These are phyloP conservation scores for Rugalucina vietnamica DNA, from an alignment of 2,888 invertebrate species.

Conservation along the genomic window DNA sequence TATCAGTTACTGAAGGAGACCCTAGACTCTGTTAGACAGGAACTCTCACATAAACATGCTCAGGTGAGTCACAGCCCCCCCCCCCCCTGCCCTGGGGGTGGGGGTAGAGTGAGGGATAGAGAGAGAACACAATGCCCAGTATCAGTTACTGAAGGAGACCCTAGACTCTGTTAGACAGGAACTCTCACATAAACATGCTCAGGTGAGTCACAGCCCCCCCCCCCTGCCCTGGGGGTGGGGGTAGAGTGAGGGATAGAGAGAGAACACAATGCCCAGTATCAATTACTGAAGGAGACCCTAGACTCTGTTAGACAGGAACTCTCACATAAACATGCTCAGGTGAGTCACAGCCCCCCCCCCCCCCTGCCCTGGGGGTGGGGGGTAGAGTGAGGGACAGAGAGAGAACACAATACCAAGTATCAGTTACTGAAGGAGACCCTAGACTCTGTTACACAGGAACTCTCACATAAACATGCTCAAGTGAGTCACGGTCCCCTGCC, in stretches of 20 bases:
- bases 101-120: slow-evolving; percentile 72
- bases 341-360: slow-evolving; percentile 40
- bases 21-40: slow-evolving; percentile 70
- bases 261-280: slow-evolving; percentile 75
- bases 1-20: slow-evolving; percentile 74
- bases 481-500: slow-evolving; percentile 41
- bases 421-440: slow-evolving; percentile 76
- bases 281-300: slow-evolving; percentile 75
- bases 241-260: slow-evolving; percentile 68
- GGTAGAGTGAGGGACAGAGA: slow-evolving; percentile 67
- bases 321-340: slow-evolving; percentile 71
- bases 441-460: slow-evolving; percentile 69
- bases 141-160: slow-evolving; percentile 75
- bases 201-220: slow-evolving; percentile 61
- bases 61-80: slow-evolving; percentile 61
- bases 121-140: slow-evolving; percentile 74
- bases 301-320: slow-evolving; percentile 71
- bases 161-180: slow-evolving; percentile 71
- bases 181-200: slow-evolving; percentile 69
- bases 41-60: slow-evolving; percentile 70
- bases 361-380: too few species aligned
- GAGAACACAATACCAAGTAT: slow-evolving; percentile 74
- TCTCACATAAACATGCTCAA: slow-evolving; percentile 71
- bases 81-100: slow-evolving; percentile 71
- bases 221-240: slow-evolving; percentile 73